phyloP scores from a whole-genome alignment of 1,140 invertebrate species.

The Scaptomyza montana region DNA sequence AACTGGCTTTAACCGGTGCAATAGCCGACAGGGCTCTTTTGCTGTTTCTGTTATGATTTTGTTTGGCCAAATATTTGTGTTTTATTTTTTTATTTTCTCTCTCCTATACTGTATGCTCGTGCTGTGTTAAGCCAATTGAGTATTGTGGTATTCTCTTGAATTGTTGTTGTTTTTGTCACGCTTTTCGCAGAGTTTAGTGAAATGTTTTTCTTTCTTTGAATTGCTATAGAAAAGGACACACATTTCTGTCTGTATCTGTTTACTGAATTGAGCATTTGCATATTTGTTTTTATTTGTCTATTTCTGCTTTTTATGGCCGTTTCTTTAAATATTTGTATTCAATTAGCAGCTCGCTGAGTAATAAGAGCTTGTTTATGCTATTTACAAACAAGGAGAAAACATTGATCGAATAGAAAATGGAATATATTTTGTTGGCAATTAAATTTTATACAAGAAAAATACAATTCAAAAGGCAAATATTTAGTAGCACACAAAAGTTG shows the following conservation, averaged over 20 bases:
- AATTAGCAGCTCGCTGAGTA: neutral
- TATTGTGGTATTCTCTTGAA: slow-evolving; percentile 33
- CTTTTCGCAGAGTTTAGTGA: neutral
- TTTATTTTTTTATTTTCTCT: slow-evolving; percentile 9
- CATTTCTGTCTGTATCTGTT: slow-evolving; percentile 14
- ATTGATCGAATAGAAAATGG: neutral
- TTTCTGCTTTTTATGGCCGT: slow-evolving; percentile 24
- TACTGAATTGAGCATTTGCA: slow-evolving; percentile 52
- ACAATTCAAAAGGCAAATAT: too few species aligned
- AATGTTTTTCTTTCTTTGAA: neutral
- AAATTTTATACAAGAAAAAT: too few species aligned
- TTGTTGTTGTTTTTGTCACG: slow-evolving; percentile 60
- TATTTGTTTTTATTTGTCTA: slow-evolving; percentile 42
- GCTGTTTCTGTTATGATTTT: slow-evolving; percentile 4
- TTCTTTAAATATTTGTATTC: slow-evolving; percentile 11
- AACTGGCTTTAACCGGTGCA: slow-evolving; percentile 28
- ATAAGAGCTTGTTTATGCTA: neutral
- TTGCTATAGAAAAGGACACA: neutral
- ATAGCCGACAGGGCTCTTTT: slow-evolving; percentile 19
- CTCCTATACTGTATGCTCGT: slow-evolving; percentile 59
- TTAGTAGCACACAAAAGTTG: too few species aligned
- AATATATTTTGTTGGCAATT: too few species aligned
- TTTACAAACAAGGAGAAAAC: neutral
- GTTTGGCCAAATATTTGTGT: neutral
- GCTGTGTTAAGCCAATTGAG: slow-evolving; percentile 50